These are phyloP conservation scores for Myocastor coypus DNA, from an alignment of 2,113 vertebrate species.

Conservation along the genomic window DNA sequence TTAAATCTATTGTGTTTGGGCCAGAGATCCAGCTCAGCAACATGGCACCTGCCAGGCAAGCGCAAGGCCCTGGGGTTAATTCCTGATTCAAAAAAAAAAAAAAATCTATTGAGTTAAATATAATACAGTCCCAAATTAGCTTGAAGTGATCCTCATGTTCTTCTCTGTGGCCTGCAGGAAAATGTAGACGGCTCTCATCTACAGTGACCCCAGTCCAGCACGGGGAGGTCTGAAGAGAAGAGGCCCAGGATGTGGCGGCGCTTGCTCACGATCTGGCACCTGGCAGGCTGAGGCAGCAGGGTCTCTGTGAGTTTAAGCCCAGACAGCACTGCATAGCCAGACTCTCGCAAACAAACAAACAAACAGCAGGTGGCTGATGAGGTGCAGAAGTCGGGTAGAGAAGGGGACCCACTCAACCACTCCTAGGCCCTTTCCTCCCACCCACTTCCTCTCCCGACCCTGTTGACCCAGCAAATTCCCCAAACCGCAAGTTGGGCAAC, in stretches of 20 bases:
- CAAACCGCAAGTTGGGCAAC: slow-evolving; percentile 11
- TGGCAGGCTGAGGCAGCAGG: background rate
- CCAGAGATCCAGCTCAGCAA: no score
- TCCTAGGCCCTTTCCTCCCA: background rate
- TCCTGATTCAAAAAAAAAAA: no score
- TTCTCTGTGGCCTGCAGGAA: background rate
- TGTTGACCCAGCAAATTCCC: slow-evolving; percentile 60
- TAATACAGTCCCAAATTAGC: background rate
- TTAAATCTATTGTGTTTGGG: background rate
- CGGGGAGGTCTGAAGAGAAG: background rate
- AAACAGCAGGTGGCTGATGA: background rate
- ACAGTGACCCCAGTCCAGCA: background rate
- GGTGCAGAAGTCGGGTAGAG: fast-evolving
- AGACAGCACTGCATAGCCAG: background rate
- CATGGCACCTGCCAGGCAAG: no score
- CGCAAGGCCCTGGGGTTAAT: no score
- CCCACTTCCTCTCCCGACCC: slow-evolving; percentile 60
- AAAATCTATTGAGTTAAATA: background rate
- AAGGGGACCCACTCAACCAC: background rate
- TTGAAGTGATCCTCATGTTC: background rate
- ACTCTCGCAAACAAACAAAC: background rate
- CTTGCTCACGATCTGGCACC: no score
- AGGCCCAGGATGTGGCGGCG: background rate
- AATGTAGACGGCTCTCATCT: background rate
- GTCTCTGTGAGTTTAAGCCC: background rate